These are phyloP conservation scores for Hyles euphorbiae DNA, from an alignment of 1,140 invertebrate species.

Conservation along the genomic window DNA sequence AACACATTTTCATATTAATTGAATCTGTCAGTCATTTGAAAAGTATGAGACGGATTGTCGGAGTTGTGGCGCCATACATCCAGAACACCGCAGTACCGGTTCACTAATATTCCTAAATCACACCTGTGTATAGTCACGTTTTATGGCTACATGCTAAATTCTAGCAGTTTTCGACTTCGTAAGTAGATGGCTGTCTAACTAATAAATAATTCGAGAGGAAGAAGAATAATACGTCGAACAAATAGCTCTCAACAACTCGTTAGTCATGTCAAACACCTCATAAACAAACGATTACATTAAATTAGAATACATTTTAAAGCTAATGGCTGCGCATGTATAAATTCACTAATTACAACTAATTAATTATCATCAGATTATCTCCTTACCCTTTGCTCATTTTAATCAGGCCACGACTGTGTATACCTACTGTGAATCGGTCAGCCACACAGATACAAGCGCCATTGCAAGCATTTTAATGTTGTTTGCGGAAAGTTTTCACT, in stretches of 20 bases:
- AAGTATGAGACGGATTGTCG: conserved; percentile 7
- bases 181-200: background rate
- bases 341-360: conserved; percentile 30
- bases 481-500: too few species aligned
- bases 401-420: conserved; percentile 17
- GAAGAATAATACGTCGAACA: background rate
- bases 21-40: conserved; percentile 5
- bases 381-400: conserved; percentile 13
- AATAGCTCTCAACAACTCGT: conserved; percentile 16
- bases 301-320: conserved; percentile 40
- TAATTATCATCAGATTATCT: conserved; percentile 18
- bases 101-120: too few species aligned
- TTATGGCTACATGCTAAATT: too few species aligned
- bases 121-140: too few species aligned
- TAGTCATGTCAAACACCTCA: conserved; percentile 32
- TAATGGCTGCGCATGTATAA: conserved; percentile 31
- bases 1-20: conserved; percentile 23
- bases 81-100: too few species aligned
- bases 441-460: too few species aligned
- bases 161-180: too few species aligned
- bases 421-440: background rate
- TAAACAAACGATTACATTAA: conserved; percentile 26
- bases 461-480: too few species aligned
- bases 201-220: conserved; percentile 6
- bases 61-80: background rate